Evolutionary conservation across 2,888 invertebrate species (phyloP).

Genomic region (Oxytorus armatus): DNA sequence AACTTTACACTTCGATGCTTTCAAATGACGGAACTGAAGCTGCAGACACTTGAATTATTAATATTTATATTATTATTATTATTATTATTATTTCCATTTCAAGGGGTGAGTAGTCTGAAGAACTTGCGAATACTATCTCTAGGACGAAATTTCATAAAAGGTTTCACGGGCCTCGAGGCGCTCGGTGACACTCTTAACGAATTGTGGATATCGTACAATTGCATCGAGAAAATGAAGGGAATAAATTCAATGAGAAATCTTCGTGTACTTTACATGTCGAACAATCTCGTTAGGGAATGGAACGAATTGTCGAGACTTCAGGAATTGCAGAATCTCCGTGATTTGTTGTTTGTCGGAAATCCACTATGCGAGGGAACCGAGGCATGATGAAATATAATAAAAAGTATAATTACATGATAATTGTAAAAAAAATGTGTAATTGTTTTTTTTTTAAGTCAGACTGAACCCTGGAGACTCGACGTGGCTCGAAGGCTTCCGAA

Average conservation of each 20-base stretch:
- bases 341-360: slow-evolving; percentile 92
- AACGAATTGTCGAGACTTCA: slow-evolving; percentile 92
- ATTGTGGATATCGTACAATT: slow-evolving; percentile 97
- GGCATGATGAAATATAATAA: slow-evolving; percentile 69
- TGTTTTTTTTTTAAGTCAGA: slow-evolving; percentile 84
- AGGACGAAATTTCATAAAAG: slow-evolving; percentile 95
- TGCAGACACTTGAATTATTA: not conserved
- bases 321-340: slow-evolving; percentile 89
- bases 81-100: not conserved
- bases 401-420: not conserved
- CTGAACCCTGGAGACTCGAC: slow-evolving; percentile 89
- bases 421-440: not conserved
- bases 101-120: slow-evolving; percentile 92
- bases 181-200: slow-evolving; percentile 95
- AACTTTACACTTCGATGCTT: not conserved
- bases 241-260: slow-evolving; percentile 92
- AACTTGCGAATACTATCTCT: slow-evolving; percentile 93
- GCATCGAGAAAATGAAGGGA: slow-evolving; percentile 96
- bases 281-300: slow-evolving; percentile 95
- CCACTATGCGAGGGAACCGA: slow-evolving; percentile 84
- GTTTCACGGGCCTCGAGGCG: slow-evolving; percentile 94
- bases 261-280: slow-evolving; percentile 92
- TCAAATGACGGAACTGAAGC: not conserved
- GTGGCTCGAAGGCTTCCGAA: slow-evolving; percentile 90
- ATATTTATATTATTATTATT: not conserved